phyloP scores from a whole-genome alignment of 23 tunicate species.

The Oikopleura dioica region DNA sequence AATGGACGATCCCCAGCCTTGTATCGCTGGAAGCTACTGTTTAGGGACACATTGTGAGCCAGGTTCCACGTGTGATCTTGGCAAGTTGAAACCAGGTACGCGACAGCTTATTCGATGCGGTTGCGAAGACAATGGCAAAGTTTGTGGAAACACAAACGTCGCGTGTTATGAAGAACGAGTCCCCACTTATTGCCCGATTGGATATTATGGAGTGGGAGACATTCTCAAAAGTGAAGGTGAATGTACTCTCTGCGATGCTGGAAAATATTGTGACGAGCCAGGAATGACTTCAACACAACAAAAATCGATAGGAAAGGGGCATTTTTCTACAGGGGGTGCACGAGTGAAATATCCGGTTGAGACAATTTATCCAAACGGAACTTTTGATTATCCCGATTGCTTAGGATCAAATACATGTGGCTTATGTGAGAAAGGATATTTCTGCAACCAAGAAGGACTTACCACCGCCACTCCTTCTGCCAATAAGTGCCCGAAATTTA shows the following conservation, averaged over 20 bases:
- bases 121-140: background rate
- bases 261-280: conserved; percentile 29
- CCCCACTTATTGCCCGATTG: conserved; percentile 33
- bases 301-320: background rate
- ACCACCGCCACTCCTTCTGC: background rate
- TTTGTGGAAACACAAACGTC: background rate
- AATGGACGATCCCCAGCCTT: background rate
- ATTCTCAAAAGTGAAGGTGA: conserved; percentile 23
- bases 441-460: conserved; percentile 35
- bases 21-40: background rate
- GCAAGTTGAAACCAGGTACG: background rate
- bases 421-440: conserved; percentile 27
- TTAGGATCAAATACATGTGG: background rate
- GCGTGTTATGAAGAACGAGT: conserved; percentile 2
- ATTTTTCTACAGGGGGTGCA: background rate
- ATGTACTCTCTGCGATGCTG: conserved; percentile 58
- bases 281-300: background rate
- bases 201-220: conserved; percentile 35
- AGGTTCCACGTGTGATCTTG: background rate
- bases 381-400: conserved; percentile 24
- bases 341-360: conserved; percentile 7
- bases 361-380: background rate
- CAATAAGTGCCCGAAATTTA: background rate
- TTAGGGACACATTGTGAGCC: conserved; percentile 5
- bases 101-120: background rate